Conservation (phyloP, 2,888 invertebrate genomes). For the Xanthorhoe designata region DNA sequence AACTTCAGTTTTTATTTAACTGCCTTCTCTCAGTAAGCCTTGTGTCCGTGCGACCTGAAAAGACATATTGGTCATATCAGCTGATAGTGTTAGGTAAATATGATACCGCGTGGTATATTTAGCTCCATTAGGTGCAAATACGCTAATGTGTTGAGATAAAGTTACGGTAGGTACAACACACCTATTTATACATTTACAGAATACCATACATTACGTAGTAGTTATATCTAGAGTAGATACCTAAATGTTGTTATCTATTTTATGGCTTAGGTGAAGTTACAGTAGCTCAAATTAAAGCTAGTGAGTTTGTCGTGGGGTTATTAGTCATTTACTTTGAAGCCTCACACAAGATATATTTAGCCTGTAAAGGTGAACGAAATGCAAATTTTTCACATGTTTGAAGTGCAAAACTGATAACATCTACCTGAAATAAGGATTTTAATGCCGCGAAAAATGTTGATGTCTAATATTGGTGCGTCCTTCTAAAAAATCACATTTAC, state of each 20-base stretch:
- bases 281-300: neutral
- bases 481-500: too few relatives aligned
- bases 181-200: neutral
- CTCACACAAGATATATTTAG: neutral
- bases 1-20: slow-evolving; percentile 72
- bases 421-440: neutral
- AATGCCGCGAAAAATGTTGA: too few relatives aligned
- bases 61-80: slow-evolving; percentile 61
- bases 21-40: slow-evolving; percentile 61
- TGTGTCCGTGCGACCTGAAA: slow-evolving; percentile 70
- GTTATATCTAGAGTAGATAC: neutral
- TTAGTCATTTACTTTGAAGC: slow-evolving; percentile 9
- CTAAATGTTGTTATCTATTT: neutral
- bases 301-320: neutral
- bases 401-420: slow-evolving; percentile 4
- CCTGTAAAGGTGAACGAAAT: slow-evolving; percentile 1
- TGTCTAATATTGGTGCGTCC: too few relatives aligned
- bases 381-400: slow-evolving; percentile 13
- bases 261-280: neutral
- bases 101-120: slow-evolving; percentile 34
- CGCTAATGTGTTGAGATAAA: slow-evolving; percentile 21
- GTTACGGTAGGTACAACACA: slow-evolving; percentile 11
- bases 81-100: slow-evolving; percentile 54
- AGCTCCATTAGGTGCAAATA: slow-evolving; percentile 19
- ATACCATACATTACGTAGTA: neutral